Evolutionary conservation across 2,797 vertebrate genomes (phyloP).

Genomic region (Chromis chromis): DNA sequence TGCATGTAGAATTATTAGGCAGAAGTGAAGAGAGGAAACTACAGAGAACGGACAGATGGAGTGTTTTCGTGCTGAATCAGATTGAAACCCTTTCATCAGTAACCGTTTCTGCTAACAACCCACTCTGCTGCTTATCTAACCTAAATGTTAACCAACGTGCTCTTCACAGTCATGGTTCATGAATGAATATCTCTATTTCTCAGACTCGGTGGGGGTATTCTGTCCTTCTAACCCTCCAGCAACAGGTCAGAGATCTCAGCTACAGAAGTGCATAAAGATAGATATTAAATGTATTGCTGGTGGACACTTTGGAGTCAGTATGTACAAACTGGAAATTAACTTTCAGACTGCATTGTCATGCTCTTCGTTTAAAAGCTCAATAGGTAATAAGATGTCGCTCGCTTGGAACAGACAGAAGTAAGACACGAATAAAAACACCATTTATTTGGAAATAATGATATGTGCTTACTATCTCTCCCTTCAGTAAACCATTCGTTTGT

Average conservation of each 20-base stretch:
- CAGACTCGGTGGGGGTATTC: conserved; percentile 2
- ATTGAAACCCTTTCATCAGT: conserved; percentile 60
- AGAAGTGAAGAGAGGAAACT: conserved; percentile 23
- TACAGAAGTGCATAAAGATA: background rate
- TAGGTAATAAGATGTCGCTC: background rate
- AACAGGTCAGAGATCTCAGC: conserved; percentile 6
- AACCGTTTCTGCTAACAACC: conserved; percentile 58
- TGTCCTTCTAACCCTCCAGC: background rate
- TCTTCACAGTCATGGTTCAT: conserved; percentile 33
- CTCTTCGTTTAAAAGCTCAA: background rate
- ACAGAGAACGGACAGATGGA: conserved; percentile 63
- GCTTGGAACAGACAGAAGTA: too few relatives aligned
- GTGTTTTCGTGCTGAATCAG: conserved; percentile 68
- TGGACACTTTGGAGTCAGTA: background rate
- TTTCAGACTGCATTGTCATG: background rate
- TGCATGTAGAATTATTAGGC: conserved; percentile 27
- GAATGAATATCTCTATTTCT: conserved; percentile 25
- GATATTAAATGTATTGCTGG: background rate
- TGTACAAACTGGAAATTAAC: background rate
- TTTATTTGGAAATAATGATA: background rate
- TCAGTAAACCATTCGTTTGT: background rate
- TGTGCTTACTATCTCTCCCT: background rate
- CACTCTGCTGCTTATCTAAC: conserved; percentile 66
- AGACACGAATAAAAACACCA: too few relatives aligned
- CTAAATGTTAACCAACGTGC: conserved; percentile 59